Conservation (phyloP, 2,113 vertebrate genomes). For the Eonycteris spelaea region DNA sequence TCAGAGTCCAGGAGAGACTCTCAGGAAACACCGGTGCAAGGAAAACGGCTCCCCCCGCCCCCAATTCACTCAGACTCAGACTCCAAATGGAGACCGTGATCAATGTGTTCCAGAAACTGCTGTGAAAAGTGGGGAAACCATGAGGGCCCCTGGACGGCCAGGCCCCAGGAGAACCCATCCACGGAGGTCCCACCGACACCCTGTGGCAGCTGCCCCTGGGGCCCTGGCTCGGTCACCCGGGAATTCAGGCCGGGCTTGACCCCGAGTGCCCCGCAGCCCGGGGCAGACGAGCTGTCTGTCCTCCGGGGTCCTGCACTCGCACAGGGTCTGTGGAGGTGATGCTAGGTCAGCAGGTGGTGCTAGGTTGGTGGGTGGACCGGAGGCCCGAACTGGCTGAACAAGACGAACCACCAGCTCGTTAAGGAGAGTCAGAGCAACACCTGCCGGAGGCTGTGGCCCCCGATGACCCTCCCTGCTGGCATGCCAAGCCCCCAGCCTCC, state of each 20-base stretch:
- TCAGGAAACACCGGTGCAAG: no score
- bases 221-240: neutral
- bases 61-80: neutral
- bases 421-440: no score
- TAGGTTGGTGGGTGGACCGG: fast-evolving
- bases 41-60: no score
- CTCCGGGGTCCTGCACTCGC: fast-evolving
- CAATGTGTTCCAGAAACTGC: neutral
- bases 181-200: fast-evolving
- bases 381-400: fast-evolving
- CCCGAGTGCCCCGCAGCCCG: fast-evolving
- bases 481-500: no score
- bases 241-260: neutral
- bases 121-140: neutral
- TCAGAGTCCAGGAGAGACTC: neutral
- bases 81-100: neutral
- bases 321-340: no score
- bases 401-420: no score
- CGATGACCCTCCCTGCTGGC: no score
- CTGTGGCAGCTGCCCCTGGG: neutral
- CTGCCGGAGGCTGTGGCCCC: no score
- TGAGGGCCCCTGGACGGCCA: neutral
- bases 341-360: no score
- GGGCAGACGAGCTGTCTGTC: fast-evolving
- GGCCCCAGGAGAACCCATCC: neutral